Evolutionary conservation across 2,888 invertebrate genomes (phyloP), one percentile per base, ranked within the genome.

Genomic region (Ophioninae sp.): DNA sequence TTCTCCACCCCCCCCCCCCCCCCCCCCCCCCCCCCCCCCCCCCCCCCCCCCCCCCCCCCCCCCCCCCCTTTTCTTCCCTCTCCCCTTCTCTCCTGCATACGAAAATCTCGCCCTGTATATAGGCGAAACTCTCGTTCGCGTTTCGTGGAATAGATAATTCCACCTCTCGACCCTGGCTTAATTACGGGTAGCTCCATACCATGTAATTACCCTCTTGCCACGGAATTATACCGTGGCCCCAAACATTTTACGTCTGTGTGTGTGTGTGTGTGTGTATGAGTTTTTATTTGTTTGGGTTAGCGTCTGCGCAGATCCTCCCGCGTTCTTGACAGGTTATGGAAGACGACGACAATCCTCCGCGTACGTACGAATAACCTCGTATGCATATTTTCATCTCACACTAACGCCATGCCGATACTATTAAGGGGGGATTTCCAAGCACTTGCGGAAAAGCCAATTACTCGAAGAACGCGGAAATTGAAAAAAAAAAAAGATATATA

Each of bases 121-220:
- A 41, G 39, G 44, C 30, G 59, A 69, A 44, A 69, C 70, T 77
- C 61, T 62, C 39, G 41, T 61, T 44, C 74, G 50, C 39, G 75
- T 85, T 85, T 83, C 85, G 81, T 79, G 73, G 83, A 85, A 85
- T 85, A 83, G 83, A 83, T 85, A 68, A 83, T 85, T 83, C 73
- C 76, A 83, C 83, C 83, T 83, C 76, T 81, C 81, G 81, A 79
- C 78, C 79, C 76, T 37, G 72, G 72, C 81, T 83, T 85, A 85
- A 85, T 85, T 85, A 83, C 81, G 83, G 79, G 70, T 39, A 39
- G 70, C 79, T 67, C 74, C 50, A 75, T 68, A 79, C 81, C 76
- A 81, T 79, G 76, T 81, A 85, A 85, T 85, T 85, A 83, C 81
- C 82, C 72, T 61, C 72, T 83, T 75, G 75, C 70, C 67, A 50